Evolutionary conservation across 2,797 vertebrate species (phyloP), one percentile per base, ranked within the genome.

Genomic region (Sebastes steindachneri): DNA sequence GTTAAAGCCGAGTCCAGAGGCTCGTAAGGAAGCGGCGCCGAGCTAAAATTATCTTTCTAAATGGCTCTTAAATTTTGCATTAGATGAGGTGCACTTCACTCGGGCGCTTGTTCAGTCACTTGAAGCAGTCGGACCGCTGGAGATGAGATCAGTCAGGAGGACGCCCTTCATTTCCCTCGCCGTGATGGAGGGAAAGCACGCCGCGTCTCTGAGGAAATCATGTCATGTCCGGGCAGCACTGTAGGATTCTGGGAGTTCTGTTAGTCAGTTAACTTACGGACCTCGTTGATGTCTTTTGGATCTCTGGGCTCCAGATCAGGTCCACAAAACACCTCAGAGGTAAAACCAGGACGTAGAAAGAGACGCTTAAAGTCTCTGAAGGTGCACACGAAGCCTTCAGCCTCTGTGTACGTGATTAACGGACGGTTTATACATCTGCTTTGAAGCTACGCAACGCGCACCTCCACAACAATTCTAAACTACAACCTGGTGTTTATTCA

Each of bases 1-100:
- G 57, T n/a, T n/a, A 14, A 51, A n/a, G 19, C 19, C 15, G 59
- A 76, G 37, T 55, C 54, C 10, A 65, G 66, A n/a, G 48, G 65
- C 73, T 73, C 53, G 23, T 77, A n/a, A 53, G 53, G 53, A 60
- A 57, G 74, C 35, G 2, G 57, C 53, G 14, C 5, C 0, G 33
- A 35, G 81, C 68, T 83, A 80, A 83, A 73, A 75, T 83, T 28
- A 75, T 73, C 77, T 66, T 67, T 73, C 23, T 66, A 81, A 80
- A 81, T 63, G 57, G 64, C 71, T 86, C 68, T 65, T 79, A 31
- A 64, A 73, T 83, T 11, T 29, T 23, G 21, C 3, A 31, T 62
- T 73, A 63, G 51, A 75, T 26, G 62, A 83, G 67, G 29, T 10
- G 66, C 48, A 15, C 67, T 73, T 28, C 80, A 63, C 37, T 73